Conservation (phyloP, 2,888 invertebrate genomes). For the Zhengitettix transpicula region DNA sequence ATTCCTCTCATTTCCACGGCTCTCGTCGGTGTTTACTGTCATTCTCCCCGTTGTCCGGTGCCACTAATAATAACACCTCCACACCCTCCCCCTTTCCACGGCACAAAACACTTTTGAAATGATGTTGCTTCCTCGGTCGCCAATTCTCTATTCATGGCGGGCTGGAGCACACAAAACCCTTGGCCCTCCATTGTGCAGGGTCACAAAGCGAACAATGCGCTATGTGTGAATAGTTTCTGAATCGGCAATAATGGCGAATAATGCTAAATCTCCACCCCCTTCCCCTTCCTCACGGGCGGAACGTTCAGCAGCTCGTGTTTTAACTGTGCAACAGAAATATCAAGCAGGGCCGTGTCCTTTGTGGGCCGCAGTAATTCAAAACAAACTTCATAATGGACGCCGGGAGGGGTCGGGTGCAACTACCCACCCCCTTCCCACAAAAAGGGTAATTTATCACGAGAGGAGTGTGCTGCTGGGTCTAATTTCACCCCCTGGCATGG, state of each 20-base stretch:
- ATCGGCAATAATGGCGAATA: slow-evolving; percentile 14
- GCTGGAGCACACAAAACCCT: slow-evolving; percentile 8
- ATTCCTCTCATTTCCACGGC: neutral
- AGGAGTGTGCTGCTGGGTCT: too few species aligned
- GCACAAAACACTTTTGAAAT: slow-evolving; percentile 10
- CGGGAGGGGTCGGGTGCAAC: slow-evolving; percentile 9
- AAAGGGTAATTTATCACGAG: neutral
- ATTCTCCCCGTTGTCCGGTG: slow-evolving; percentile 3
- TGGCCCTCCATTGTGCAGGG: slow-evolving; percentile 7
- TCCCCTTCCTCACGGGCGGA: neutral
- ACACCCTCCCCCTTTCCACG: neutral
- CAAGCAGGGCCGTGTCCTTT: neutral
- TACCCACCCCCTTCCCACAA: slow-evolving; percentile 1
- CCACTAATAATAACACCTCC: too few species aligned
- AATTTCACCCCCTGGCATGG: too few species aligned
- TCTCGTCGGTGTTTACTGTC: slow-evolving; percentile 7
- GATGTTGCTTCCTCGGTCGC: slow-evolving; percentile 12
- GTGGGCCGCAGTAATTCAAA: slow-evolving; percentile 12
- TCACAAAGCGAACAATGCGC: slow-evolving; percentile 10
- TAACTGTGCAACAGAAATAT: slow-evolving; percentile 11
- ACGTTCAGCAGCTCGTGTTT: slow-evolving; percentile 9
- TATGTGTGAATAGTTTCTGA: slow-evolving; percentile 14
- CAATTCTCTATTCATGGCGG: slow-evolving; percentile 11
- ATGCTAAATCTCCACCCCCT: slow-evolving; percentile 8
- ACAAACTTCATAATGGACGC: slow-evolving; percentile 14